phyloP scores from a whole-genome alignment of 1,140 invertebrate species.

The Littorina saxatilis region DNA sequence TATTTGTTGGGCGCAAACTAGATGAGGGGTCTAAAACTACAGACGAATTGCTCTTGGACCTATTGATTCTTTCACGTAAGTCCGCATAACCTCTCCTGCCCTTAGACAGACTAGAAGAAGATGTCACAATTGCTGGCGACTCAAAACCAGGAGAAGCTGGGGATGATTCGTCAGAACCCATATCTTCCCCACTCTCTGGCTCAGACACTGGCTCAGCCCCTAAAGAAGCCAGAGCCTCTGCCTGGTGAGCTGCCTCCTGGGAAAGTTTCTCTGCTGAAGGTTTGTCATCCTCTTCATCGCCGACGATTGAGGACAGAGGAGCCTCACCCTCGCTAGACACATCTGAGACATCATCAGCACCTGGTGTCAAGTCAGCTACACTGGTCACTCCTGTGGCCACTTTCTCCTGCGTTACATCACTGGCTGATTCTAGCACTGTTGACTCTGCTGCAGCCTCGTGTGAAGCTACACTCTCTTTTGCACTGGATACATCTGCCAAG shows the following conservation, averaged over 20 bases:
- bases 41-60: neutral
- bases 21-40: slow-evolving; percentile 1
- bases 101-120: neutral
- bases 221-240: neutral
- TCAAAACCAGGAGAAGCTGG: neutral
- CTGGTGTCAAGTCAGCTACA: neutral
- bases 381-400: neutral
- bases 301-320: slow-evolving; percentile 2
- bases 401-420: neutral
- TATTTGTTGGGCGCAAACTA: neutral
- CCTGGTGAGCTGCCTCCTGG: slow-evolving; percentile 28
- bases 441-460: neutral
- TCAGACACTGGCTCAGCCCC: slow-evolving; percentile 38
- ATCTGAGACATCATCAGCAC: slow-evolving; percentile 23
- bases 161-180: slow-evolving; percentile 24
- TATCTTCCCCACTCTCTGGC: slow-evolving; percentile 34
- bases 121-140: slow-evolving; percentile 12
- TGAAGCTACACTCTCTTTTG: neutral
- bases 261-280: neutral
- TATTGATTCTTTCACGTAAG: neutral
- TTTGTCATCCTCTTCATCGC: slow-evolving; percentile 33
- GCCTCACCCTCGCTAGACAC: slow-evolving; percentile 23
- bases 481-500: neutral
- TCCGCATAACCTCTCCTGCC: neutral
- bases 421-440: neutral